These are phyloP conservation scores for Lutjanus campechanus DNA, from an alignment of 2,797 vertebrate genomes.

Conservation along the genomic window DNA sequence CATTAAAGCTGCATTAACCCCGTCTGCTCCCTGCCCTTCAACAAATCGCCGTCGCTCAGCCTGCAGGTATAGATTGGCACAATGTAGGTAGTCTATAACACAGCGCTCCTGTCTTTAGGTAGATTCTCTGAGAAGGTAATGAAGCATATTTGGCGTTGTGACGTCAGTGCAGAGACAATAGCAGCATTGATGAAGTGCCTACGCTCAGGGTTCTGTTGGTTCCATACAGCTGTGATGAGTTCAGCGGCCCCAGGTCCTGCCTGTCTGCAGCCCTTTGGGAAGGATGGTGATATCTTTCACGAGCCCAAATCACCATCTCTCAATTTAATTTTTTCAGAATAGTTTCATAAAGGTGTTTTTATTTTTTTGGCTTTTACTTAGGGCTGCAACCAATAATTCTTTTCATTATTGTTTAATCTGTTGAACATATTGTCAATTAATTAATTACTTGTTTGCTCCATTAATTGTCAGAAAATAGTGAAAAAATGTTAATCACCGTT, in stretches of 20 bases:
- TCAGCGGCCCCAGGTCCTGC: conserved; percentile 32
- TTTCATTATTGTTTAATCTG: no score
- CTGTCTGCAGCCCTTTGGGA: conserved; percentile 8
- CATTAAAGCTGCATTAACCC: conserved; percentile 67
- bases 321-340: not conserved
- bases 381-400: no score
- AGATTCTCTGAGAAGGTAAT: conserved; percentile 52
- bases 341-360: not conserved
- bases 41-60: conserved; percentile 37
- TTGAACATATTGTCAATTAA: no score
- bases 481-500: no score
- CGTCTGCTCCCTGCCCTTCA: conserved; percentile 51
- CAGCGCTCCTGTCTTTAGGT: conserved; percentile 53
- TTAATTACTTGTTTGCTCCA: no score
- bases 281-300: conserved; percentile 25
- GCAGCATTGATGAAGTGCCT: conserved; percentile 54
- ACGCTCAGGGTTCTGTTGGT: conserved; percentile 14
- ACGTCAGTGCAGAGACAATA: conserved; percentile 59
- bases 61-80: conserved; percentile 30
- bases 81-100: conserved; percentile 51
- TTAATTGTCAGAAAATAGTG: no score
- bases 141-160: conserved; percentile 61
- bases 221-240: conserved; percentile 54
- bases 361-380: conserved; percentile 2
- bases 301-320: conserved; percentile 14